A percentile compares a stretch with the other conserved stretches of the same genome.
Evolutionary conservation across 2,888 invertebrate genomes (phyloP).

Genomic region (Eucera pruinosa): DNA sequence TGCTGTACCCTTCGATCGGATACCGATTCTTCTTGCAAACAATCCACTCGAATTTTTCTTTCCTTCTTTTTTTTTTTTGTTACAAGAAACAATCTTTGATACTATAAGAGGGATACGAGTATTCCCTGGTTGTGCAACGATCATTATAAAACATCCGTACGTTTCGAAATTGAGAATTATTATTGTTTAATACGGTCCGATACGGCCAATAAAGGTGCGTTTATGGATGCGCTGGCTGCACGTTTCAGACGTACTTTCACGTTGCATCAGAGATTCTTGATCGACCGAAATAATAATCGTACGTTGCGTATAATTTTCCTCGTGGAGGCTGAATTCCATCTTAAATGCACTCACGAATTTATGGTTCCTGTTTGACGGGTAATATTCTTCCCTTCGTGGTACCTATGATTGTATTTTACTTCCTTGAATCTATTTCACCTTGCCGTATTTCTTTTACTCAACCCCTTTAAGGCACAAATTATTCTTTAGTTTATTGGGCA

Average conservation of each 20-base stretch:
- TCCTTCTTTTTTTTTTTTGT: slow-evolving; percentile 24
- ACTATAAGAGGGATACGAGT: neutral
- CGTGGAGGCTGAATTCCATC: neutral
- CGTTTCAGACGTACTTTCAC: slow-evolving; percentile 62
- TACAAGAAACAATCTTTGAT: neutral
- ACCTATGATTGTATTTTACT: neutral
- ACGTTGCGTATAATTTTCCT: slow-evolving; percentile 11
- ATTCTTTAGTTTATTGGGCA: no score
- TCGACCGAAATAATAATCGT: slow-evolving; percentile 21
- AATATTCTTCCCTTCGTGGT: neutral
- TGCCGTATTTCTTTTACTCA: neutral
- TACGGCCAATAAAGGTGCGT: slow-evolving; percentile 70
- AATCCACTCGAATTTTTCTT: no score
- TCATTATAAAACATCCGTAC: slow-evolving; percentile 25
- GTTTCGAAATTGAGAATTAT: slow-evolving; percentile 74
- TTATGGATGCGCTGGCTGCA: slow-evolving; percentile 61
- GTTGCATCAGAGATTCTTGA: slow-evolving; percentile 66
- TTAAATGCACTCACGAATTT: neutral
- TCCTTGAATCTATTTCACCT: neutral
- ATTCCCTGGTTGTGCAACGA: slow-evolving; percentile 2
- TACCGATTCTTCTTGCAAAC: slow-evolving; percentile 17
- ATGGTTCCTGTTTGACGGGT: neutral
- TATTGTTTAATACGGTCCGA: slow-evolving; percentile 76
- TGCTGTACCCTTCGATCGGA: slow-evolving; percentile 6
- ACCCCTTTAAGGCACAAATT: no score